phyloP scores from a whole-genome alignment of 2,888 invertebrate genomes.

The Galeopsomyia nigrocyanea region DNA sequence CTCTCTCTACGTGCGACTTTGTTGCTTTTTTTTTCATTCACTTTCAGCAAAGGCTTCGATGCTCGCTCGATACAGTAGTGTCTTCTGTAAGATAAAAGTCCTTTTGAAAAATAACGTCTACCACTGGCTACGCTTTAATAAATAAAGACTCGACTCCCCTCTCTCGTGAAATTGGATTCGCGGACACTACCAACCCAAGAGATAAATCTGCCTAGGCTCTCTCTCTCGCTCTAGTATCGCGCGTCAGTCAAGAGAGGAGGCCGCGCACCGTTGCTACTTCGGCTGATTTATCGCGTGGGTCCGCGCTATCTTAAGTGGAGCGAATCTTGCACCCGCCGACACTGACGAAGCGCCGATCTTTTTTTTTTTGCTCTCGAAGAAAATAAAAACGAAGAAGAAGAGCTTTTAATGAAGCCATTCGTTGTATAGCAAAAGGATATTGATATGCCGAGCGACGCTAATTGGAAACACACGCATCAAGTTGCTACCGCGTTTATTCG shows the following conservation, averaged over 20 bases:
- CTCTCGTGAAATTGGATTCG: constrained; percentile 51
- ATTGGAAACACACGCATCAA: too few species aligned
- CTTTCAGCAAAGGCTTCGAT: too few species aligned
- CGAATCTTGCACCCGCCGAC: constrained; percentile 56
- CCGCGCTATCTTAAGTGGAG: constrained; percentile 61
- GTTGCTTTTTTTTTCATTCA: too few species aligned
- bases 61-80: too few species aligned
- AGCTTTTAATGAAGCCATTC: too few species aligned
- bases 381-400: too few species aligned
- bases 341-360: constrained; percentile 57
- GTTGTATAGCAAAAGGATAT: too few species aligned
- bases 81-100: too few species aligned
- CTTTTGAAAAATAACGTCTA: constrained; percentile 9
- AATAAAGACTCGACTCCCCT: background rate
- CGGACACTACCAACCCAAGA: constrained; percentile 22
- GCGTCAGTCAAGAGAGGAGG: constrained; percentile 46
- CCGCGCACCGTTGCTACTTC: constrained; percentile 54
- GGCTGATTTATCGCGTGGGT: constrained; percentile 57
- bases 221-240: constrained; percentile 44
- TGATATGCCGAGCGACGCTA: too few species aligned
- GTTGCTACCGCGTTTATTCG: too few species aligned
- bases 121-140: background rate
- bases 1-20: too few species aligned
- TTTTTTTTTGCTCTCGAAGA: background rate
- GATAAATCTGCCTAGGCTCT: constrained; percentile 53